Evolutionary conservation across 2,113 vertebrate genomes (phyloP).

Genomic region (Progne subis): DNA sequence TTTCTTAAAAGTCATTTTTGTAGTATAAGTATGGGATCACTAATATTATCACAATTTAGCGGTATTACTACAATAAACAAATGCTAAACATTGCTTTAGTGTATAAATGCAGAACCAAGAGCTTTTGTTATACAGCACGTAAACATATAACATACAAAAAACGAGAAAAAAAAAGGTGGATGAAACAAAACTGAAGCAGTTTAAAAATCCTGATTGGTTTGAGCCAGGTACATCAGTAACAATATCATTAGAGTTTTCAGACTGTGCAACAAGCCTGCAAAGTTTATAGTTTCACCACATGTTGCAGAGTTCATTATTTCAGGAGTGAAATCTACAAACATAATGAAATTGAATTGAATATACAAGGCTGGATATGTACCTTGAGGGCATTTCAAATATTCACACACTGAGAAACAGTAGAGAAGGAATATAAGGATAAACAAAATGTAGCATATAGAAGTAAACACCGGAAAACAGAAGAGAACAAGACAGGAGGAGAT

Average conservation of each 20-base stretch:
- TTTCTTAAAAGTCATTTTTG: not conserved
- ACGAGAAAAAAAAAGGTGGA: not conserved
- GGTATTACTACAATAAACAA: not conserved
- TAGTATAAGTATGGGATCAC: not conserved
- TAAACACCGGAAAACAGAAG: slow-evolving; percentile 36
- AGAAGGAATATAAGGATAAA: slow-evolving; percentile 46
- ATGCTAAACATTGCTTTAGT: not conserved
- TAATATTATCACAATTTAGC: not conserved
- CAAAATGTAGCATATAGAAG: not conserved
- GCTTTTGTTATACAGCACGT: not conserved
- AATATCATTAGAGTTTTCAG: not conserved
- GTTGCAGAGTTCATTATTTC: slow-evolving; percentile 64
- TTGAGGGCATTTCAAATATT: slow-evolving; percentile 62
- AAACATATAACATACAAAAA: not conserved
- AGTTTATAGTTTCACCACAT: slow-evolving; percentile 44
- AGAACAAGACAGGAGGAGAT: not conserved
- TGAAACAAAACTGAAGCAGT: not conserved
- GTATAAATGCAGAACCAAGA: not conserved
- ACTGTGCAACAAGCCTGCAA: slow-evolving; percentile 4
- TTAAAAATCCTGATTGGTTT: slow-evolving; percentile 25
- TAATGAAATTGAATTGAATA: slow-evolving; percentile 66
- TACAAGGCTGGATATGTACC: slow-evolving; percentile 46
- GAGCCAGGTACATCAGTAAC: not conserved
- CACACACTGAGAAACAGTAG: slow-evolving; percentile 21
- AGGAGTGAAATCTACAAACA: slow-evolving; percentile 64